These are phyloP conservation scores for Gila robusta DNA, from an alignment of 2,797 vertebrate genomes.

Conservation along the genomic window DNA sequence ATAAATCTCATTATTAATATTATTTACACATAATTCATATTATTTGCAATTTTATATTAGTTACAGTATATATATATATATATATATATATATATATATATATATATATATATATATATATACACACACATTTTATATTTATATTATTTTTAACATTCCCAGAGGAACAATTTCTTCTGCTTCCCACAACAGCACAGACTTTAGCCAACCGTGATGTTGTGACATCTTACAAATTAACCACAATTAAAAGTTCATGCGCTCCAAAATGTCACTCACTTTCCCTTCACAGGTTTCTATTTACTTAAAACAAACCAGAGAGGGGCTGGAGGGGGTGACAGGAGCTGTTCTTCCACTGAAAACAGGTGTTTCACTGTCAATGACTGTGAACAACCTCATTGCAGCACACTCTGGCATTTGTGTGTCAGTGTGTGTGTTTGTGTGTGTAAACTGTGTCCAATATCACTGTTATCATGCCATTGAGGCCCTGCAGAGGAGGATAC, in stretches of 20 bases:
- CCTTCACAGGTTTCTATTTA: constrained; percentile 63
- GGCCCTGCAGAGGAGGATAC: constrained; percentile 59
- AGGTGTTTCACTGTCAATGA: constrained; percentile 58
- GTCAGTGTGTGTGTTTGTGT: background rate
- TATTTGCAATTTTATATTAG: background rate
- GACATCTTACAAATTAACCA: constrained; percentile 66
- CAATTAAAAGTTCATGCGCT: constrained; percentile 60
- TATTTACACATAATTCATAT: background rate
- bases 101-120: no score
- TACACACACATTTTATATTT: no score
- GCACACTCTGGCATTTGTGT: constrained; percentile 39
- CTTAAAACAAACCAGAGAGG: constrained; percentile 60
- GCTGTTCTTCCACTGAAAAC: constrained; percentile 49
- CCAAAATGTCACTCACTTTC: constrained; percentile 65
- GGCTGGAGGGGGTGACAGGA: constrained; percentile 28
- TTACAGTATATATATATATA: no score
- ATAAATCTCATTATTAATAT: background rate
- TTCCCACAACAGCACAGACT: constrained; percentile 20
- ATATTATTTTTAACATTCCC: background rate
- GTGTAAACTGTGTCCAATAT: constrained; percentile 49
- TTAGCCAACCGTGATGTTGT: constrained; percentile 54
- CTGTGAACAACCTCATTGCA: constrained; percentile 47
- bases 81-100: no score
- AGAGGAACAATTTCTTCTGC: background rate
- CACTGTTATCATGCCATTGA: constrained; percentile 64